Conservation (phyloP, 2,113 vertebrate species). For the Microcebus jonahi region DNA sequence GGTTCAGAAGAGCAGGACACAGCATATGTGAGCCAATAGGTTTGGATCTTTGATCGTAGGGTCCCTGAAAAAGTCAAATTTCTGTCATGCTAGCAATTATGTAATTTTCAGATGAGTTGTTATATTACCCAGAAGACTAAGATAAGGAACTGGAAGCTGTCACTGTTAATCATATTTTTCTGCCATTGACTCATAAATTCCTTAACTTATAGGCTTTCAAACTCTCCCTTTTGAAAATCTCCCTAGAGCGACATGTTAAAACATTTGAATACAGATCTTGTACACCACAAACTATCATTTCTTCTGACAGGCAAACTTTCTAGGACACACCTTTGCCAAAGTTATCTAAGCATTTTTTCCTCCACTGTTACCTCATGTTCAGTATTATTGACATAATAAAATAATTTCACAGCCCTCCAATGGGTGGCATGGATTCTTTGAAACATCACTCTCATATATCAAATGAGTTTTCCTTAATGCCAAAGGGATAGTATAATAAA, state of each 20-base stretch:
- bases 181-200: slow-evolving; percentile 40
- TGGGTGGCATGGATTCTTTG: neutral
- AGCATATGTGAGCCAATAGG: neutral
- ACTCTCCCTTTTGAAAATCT: slow-evolving; percentile 43
- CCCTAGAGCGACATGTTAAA: slow-evolving; percentile 31
- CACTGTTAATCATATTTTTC: slow-evolving; percentile 14
- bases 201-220: slow-evolving; percentile 13
- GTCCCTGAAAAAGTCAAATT: neutral
- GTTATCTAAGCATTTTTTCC: neutral
- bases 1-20: neutral
- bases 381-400: neutral
- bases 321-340: neutral
- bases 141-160: slow-evolving; percentile 22
- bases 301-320: slow-evolving; percentile 13
- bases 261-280: slow-evolving; percentile 26
- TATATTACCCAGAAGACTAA: slow-evolving; percentile 23
- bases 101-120: neutral
- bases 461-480: neutral
- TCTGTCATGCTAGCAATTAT: slow-evolving; percentile 18
- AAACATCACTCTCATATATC: neutral
- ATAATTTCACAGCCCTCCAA: neutral
- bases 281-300: slow-evolving; percentile 3
- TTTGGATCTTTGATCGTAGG: neutral
- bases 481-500: neutral
- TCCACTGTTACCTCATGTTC: neutral